These are phyloP conservation scores for Tiphia femorata DNA, from an alignment of 2,888 invertebrate species.

Conservation along the genomic window DNA sequence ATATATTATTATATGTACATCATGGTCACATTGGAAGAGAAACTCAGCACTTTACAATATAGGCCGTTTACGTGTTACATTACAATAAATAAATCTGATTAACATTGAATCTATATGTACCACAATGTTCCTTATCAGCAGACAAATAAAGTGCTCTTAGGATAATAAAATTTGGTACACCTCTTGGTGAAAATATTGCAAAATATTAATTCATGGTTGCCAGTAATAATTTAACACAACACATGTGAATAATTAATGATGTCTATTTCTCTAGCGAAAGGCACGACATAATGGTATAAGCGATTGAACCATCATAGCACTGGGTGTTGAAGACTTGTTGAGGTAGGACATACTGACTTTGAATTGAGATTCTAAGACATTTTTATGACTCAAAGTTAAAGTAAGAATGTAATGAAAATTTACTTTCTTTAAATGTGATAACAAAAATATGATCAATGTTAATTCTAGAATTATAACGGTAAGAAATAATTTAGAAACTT, in stretches of 20 bases:
- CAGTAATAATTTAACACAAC: constrained; percentile 29
- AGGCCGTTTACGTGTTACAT: no score
- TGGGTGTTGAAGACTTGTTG: constrained; percentile 36
- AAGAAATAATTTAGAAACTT: constrained; percentile 3
- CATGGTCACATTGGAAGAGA: no score
- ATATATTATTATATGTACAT: neutral
- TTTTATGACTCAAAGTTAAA: constrained; percentile 1
- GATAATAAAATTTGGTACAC: constrained; percentile 15
- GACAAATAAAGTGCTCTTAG: constrained; percentile 30
- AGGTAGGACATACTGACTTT: constrained; percentile 32
- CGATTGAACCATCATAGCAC: constrained; percentile 35
- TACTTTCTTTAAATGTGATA: constrained; percentile 2
- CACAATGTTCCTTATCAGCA: no score
- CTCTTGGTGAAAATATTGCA: neutral
- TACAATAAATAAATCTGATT: no score
- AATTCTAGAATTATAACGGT: neutral
- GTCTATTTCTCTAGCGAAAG: constrained; percentile 47
- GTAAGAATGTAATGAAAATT: neutral
- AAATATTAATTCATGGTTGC: constrained; percentile 33
- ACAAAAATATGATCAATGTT: neutral
- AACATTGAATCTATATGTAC: no score
- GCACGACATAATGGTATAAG: constrained; percentile 36
- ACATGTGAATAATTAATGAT: constrained; percentile 39
- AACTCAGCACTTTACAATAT: no score
- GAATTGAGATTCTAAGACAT: constrained; percentile 9